Evolutionary conservation across 2,113 vertebrate genomes (phyloP).

Genomic region (Oostethus manadensis): DNA sequence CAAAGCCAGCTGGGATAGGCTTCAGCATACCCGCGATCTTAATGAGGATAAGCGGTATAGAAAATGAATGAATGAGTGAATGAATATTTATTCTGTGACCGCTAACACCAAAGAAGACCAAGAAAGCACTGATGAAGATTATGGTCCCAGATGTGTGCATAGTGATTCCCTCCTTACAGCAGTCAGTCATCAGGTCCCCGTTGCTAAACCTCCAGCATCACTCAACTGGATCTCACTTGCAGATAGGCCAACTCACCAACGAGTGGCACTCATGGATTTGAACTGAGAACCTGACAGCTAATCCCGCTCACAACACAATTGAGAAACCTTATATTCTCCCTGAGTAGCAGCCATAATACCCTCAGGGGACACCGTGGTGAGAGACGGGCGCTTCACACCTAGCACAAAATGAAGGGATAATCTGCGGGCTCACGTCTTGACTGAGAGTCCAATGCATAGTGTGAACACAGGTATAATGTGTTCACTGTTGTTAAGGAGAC

Average conservation of each 20-base stretch:
- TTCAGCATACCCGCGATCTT: no score
- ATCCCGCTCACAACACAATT: slow-evolving; percentile 43
- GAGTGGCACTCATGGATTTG: slow-evolving; percentile 34
- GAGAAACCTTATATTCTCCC: slow-evolving; percentile 50
- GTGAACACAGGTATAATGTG: neutral
- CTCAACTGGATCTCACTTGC: slow-evolving; percentile 54
- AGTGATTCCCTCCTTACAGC: slow-evolving; percentile 21
- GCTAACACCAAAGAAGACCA: slow-evolving; percentile 19
- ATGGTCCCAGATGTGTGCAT: slow-evolving; percentile 46
- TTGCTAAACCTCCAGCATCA: slow-evolving; percentile 56
- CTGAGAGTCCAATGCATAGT: neutral
- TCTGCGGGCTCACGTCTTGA: neutral
- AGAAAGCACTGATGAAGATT: slow-evolving; percentile 25
- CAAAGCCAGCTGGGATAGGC: no score
- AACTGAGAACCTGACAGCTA: slow-evolving; percentile 48
- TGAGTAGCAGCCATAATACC: slow-evolving; percentile 23
- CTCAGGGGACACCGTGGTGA: slow-evolving; percentile 28
- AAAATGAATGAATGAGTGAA: no score
- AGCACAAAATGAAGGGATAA: slow-evolving; percentile 5
- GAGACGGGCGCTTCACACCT: slow-evolving; percentile 34
- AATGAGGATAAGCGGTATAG: no score
- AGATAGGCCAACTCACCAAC: slow-evolving; percentile 27
- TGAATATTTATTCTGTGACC: no score
- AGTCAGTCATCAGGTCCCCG: slow-evolving; percentile 53
- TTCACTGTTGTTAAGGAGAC: neutral